Evolutionary conservation across 2,888 invertebrate genomes (phyloP), one percentile per base, ranked within the genome.

Genomic region (Cheilosia grossa): DNA sequence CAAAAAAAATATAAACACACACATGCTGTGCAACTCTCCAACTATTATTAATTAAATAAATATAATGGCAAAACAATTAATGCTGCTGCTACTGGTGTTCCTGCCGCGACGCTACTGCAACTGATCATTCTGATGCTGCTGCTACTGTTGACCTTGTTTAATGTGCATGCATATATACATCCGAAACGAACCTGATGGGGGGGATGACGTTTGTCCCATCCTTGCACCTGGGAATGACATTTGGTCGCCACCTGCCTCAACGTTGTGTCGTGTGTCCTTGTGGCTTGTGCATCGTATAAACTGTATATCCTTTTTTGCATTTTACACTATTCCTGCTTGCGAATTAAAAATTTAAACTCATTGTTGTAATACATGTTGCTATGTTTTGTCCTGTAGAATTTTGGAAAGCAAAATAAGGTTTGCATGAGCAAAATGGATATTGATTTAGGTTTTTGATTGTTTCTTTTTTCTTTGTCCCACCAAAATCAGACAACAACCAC

Each of bases 391-490:
- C 61, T 87, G 90, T 91, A 96, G 96, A 93, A 96, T 96, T 94
- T 93, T 96, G 95, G 96, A 96, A 94, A 96, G 95, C 93, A 95
- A 95, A 94, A 95, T 95, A 93, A 95, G 96, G 96, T 96, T 94
- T 95, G 95, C 93, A 80, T 77, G 73, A 66, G 54, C 59, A 53
- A 6, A 27, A 63, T 56, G 17, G 24, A 30, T 56, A 47, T 44
- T 58, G 19, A 58, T 80, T 40, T 21, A 10, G 54, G 33, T 33
- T 17, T 4, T 21, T 81, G 72, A 81, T 19, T 9, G 27, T 44
- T 24, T 9, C 15, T 24, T 59, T 63, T 74, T 13, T 51, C 42
- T 64, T 70, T 9, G 4, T 6, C 0, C 7, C 10, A n/a, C 21
- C 17, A 51, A 92, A 96, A 96, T 92, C 92, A 96, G 96, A 92